A percentile compares a stretch with the other conserved stretches of the same genome.
These are phyloP conservation scores for Echeneis naucrates DNA, from an alignment of 2,797 vertebrate species.

Conservation along the genomic window DNA sequence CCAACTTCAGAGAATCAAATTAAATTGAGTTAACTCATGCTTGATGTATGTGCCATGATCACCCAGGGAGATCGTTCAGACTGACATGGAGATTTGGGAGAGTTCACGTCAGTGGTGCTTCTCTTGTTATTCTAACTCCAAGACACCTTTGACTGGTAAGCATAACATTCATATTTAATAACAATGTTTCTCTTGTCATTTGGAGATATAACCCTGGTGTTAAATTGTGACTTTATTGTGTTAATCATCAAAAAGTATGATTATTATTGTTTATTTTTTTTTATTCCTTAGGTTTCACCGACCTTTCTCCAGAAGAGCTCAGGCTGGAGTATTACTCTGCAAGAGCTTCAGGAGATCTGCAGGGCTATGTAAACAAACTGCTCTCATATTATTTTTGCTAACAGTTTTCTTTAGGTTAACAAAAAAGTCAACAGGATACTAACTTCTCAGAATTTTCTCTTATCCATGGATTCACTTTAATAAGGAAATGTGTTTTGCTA, in stretches of 20 bases:
- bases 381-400: background rate
- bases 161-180: background rate
- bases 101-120: constrained; percentile 92
- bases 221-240: background rate
- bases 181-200: background rate
- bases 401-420: background rate
- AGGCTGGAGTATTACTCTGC: constrained; percentile 89
- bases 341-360: constrained; percentile 84
- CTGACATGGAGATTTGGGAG: constrained; percentile 92
- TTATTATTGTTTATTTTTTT: no score
- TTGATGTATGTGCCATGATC: constrained; percentile 6
- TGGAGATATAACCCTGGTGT: background rate
- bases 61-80: constrained; percentile 87
- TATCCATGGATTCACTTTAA: background rate
- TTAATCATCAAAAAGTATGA: background rate
- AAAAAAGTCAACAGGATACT: background rate
- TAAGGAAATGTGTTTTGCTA: background rate
- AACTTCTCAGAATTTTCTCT: background rate
- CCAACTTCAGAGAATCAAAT: background rate
- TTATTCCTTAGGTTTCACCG: constrained; percentile 87
- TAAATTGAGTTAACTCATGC: background rate
- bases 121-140: constrained; percentile 88
- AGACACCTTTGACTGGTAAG: constrained; percentile 87
- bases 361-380: constrained; percentile 87
- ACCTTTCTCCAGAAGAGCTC: constrained; percentile 93